Conservation (phyloP, 2,888 invertebrate genomes). For the Branchipolynoe longqiensis region DNA sequence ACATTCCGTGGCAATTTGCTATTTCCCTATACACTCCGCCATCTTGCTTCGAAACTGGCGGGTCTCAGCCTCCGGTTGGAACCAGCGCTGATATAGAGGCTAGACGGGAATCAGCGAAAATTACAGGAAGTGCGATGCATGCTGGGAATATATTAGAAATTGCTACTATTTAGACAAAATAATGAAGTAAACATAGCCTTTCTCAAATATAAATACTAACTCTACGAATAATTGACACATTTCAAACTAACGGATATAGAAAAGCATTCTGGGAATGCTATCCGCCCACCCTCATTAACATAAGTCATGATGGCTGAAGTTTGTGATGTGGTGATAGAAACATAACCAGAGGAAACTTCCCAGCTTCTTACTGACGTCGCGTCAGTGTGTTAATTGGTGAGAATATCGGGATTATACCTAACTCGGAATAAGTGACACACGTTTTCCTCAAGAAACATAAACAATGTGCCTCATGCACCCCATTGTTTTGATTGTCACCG, state of each 20-base stretch:
- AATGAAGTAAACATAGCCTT: slow-evolving; percentile 7
- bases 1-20: too few relatives aligned
- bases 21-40: slow-evolving; percentile 13
- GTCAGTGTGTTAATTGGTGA: not conserved
- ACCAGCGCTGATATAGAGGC: not conserved
- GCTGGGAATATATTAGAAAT: not conserved
- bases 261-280: slow-evolving; percentile 24
- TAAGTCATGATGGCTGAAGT: slow-evolving; percentile 57
- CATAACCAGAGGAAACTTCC: slow-evolving; percentile 37
- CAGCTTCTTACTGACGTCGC: not conserved
- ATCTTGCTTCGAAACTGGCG: slow-evolving; percentile 37
- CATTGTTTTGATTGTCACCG: slow-evolving; percentile 32
- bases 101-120: not conserved
- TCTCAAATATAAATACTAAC: not conserved
- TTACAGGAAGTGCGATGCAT: not conserved
- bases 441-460: not conserved
- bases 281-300: slow-evolving; percentile 59
- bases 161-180: too few relatives aligned
- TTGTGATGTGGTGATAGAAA: slow-evolving; percentile 15
- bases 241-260: not conserved
- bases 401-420: slow-evolving; percentile 8
- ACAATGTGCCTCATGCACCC: not conserved
- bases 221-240: too few relatives aligned
- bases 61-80: not conserved
- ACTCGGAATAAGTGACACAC: not conserved